Conservation (phyloP, 2,888 invertebrate genomes). For the Hybos culiciformis region DNA sequence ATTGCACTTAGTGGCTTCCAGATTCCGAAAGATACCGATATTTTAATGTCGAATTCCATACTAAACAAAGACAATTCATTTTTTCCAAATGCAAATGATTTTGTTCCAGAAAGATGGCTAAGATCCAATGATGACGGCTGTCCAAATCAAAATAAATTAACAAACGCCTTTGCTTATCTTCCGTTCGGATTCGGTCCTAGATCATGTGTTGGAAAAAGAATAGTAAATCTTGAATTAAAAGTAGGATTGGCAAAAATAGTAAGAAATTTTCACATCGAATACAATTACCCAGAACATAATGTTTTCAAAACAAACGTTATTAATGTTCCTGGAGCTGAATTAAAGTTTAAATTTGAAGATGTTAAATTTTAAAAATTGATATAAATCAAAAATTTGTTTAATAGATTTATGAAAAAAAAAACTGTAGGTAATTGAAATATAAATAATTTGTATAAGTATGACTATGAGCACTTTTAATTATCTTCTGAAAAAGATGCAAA, state of each 20-base stretch:
- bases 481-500: too few species aligned
- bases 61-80: conserved; percentile 48
- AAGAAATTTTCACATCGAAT: conserved; percentile 23
- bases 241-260: conserved; percentile 21
- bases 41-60: conserved; percentile 55
- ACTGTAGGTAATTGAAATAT: too few species aligned
- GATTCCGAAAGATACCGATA: conserved; percentile 48
- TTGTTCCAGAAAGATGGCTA: conserved; percentile 61
- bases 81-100: conserved; percentile 45
- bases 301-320: conserved; percentile 18
- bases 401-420: too few species aligned
- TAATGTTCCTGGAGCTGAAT: conserved; percentile 24
- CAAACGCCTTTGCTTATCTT: conserved; percentile 29
- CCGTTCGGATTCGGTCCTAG: conserved; percentile 60
- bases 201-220: conserved; percentile 51
- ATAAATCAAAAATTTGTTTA: too few species aligned
- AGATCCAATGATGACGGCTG: conserved; percentile 18
- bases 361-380: too few species aligned
- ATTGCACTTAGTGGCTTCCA: conserved; percentile 44
- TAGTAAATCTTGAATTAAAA: conserved; percentile 55
- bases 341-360: conserved; percentile 24
- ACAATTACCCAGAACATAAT: conserved; percentile 18
- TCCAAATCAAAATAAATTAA: conserved; percentile 6
- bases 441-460: too few species aligned
- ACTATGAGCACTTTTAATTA: too few species aligned